Base-by-base conservation (phyloP, 2,113 vertebrate genomes). In the Tringa solitaria region DNA sequence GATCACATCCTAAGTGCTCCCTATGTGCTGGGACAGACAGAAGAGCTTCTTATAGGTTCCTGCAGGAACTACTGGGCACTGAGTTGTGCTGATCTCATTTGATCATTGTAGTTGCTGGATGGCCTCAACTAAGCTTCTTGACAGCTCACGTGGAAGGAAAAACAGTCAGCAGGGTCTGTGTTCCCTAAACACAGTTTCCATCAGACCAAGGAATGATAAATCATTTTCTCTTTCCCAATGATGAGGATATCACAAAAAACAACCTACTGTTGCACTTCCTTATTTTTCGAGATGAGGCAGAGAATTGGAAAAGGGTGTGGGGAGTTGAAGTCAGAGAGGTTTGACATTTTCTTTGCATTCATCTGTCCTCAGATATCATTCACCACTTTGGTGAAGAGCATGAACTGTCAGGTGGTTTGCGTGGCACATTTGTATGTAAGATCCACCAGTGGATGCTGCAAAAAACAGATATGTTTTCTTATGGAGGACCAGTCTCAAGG, bases 171-270 rank as follows among this genome's bases (percentile, higher is more conserved):
- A 64, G 19, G 41, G 30, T 14, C 80, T 90, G 43, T 92, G 90
- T 89, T 96, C 77, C 63, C 89, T 91, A 95, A 97, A 93, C 75
- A 83, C 91, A 63, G 68, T 97, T 98, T 94, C 89, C 84, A 82
- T 95, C 94, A 89, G 86, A 95, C 56, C 60, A 78, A 94, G 92
- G 83, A 95, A 95, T 94, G 89, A 97, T 86, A 98, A 98, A 98
- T 92, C 97, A 90, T 90, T 93, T 90, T 97, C 95, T 95, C 91
- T 93, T 87, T 97, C 85, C n/a, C 26, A 64, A 5, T 94, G 96
- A 97, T 89, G 92, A 97, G 75, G 81, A 65, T 81, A 94, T 94
- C 95, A 95, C 41, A 59, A 93, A 97, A 87, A 88, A n/a, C 74
- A 89, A 81, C 91, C 92, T 94, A 79, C 87, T 89, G 87, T 67